Percentiles rank a stretch among this genome's conserved stretches.
Conservation (phyloP, 2,113 vertebrate species). For the Amazona guildingii region DNA sequence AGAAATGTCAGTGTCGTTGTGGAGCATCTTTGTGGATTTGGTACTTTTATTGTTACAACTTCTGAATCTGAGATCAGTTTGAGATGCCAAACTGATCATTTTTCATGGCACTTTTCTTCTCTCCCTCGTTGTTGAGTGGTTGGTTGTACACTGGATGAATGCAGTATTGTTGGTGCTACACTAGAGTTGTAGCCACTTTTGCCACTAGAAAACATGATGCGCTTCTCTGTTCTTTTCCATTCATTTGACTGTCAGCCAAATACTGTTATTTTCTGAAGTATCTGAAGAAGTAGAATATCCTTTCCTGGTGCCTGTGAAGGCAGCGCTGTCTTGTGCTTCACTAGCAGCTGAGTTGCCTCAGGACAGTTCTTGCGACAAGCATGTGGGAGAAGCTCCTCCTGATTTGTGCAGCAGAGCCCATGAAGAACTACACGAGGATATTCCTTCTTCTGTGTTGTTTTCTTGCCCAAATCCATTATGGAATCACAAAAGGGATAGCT, state of each 20-base stretch:
- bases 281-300: not conserved
- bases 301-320: not conserved
- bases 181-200: not conserved
- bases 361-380: not conserved
- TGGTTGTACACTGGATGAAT: not conserved
- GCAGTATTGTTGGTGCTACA: not conserved
- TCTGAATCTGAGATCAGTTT: not conserved
- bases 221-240: not conserved
- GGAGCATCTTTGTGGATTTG: not conserved
- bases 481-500: not conserved
- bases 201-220: not conserved
- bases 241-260: not conserved
- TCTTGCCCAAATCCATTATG: not conserved
- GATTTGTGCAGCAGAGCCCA: not conserved
- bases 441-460: not conserved
- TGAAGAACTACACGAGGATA: not conserved
- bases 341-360: not conserved
- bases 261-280: not conserved
- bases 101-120: not conserved
- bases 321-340: not conserved
- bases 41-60: not conserved
- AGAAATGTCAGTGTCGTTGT: not conserved
- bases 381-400: not conserved
- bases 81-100: not conserved
- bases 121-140: rapidly evolving